Base-by-base conservation (phyloP, 92 coral and sea anemone species). In the Micromussa lordhowensis region DNA sequence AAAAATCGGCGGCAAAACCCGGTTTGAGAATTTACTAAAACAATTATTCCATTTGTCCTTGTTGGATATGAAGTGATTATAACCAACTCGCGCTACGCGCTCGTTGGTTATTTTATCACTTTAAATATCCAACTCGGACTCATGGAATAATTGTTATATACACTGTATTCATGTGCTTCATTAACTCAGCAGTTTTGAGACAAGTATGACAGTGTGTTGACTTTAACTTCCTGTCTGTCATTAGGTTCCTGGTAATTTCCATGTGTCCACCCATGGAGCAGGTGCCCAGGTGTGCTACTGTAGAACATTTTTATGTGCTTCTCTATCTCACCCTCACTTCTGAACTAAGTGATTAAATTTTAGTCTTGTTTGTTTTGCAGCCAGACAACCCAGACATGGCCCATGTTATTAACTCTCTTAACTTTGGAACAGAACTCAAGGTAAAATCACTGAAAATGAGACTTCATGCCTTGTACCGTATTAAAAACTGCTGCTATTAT, bases 231-330 rank as follows among this genome's bases (percentile, higher is more conserved):
- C 61, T 17, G 5, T 30, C 66, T 76, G 5, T 77, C 22, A 68
- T 22, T 30, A 97, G 99, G 99, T 97, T 70, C 99, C 99, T 74
- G 99, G 99, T n/a, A 97, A 97, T 91, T 97, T 97, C 77, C 99
- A 97, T 63, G 89, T 97, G 28, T 97, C 99, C 36, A 97, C 99
- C 35, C 99, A 97, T 82, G 98, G 98, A 72, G 99, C 99, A 78
- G 99, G 98, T 63, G 85, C 87, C 79, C 99, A 97, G 98, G 99
- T 97, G 22, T 19, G 86, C n/a, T 36, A 22, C 24, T 35, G 22
- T 9, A 22, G 5, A 22, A 28, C 22, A 68, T 21, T n/a, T 16
- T 51, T 1, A 19, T 24, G 36, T 22, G n/a, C 38, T 38, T 73
- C 44, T 38, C n/a, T 17, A 72, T 29, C 5, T 2, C 21, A 9